A percentile compares a stretch with the other conserved stretches of the same genome.
phyloP scores from a whole-genome alignment of 2,888 invertebrate species.

The Pachydiplax longipennis region DNA sequence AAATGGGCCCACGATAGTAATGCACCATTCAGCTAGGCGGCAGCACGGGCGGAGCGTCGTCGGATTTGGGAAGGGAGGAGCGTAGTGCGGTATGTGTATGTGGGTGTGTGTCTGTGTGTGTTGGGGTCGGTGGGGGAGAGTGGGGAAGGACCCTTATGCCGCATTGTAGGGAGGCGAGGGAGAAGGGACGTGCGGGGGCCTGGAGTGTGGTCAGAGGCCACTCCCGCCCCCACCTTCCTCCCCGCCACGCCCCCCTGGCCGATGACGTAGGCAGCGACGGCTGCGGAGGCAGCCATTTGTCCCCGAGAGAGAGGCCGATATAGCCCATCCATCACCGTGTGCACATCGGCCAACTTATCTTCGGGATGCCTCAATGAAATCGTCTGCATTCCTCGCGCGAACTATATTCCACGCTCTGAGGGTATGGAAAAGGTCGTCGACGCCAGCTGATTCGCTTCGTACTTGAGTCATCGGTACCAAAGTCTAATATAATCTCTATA shows the following conservation, averaged over 20 bases:
- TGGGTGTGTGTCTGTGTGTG: not conserved
- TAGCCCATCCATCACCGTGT: not conserved
- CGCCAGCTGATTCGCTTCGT: no score
- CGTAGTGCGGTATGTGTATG: not conserved
- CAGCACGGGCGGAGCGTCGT: slow-evolving; percentile 38
- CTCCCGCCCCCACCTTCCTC: slow-evolving; percentile 3
- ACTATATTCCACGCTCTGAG: no score
- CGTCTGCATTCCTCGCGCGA: not conserved
- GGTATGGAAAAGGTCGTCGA: no score
- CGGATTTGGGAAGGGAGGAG: slow-evolving; percentile 13
- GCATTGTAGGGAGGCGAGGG: not conserved
- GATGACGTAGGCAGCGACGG: slow-evolving; percentile 43
- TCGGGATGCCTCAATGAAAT: not conserved
- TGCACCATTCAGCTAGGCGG: slow-evolving; percentile 17
- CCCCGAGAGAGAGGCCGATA: not conserved
- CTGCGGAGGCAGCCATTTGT: slow-evolving; percentile 37
- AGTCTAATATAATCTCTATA: no score
- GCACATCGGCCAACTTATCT: not conserved
- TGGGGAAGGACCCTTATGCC: not conserved
- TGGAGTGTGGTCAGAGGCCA: slow-evolving; percentile 41
- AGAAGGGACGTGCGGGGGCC: not conserved
- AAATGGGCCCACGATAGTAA: not conserved
- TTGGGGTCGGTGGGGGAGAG: not conserved
- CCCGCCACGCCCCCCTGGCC: slow-evolving; percentile 42
- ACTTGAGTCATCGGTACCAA: no score